phyloP scores from a whole-genome alignment of 2,888 invertebrate species.

The Sminthurides aquaticus region DNA sequence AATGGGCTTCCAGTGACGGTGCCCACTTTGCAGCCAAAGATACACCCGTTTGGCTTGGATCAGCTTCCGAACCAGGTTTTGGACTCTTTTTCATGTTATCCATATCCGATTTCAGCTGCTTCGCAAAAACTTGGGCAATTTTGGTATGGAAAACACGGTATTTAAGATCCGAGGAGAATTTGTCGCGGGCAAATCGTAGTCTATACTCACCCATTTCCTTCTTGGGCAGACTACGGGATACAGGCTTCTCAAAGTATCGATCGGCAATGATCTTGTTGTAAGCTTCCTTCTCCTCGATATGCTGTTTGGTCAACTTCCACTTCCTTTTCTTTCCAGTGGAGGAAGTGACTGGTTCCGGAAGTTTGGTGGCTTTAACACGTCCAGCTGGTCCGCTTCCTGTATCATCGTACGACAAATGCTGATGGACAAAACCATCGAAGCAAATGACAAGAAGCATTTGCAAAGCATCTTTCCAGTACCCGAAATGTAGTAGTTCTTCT shows the following conservation, averaged over 20 bases:
- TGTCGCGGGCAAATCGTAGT: slow-evolving; percentile 22
- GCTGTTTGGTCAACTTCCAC: not conserved
- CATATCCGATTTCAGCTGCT: slow-evolving; percentile 24
- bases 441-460: slow-evolving; percentile 24
- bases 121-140: slow-evolving; percentile 29
- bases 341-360: not conserved
- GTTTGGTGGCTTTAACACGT: not conserved
- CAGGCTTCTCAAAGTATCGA: not conserved
- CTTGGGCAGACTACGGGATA: not conserved
- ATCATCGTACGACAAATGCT: slow-evolving; percentile 21
- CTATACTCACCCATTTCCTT: slow-evolving; percentile 10
- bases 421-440: slow-evolving; percentile 25
- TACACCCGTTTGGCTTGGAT: slow-evolving; percentile 8
- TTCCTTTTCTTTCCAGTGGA: not conserved
- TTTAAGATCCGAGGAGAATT: slow-evolving; percentile 24
- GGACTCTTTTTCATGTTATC: not conserved
- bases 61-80: not conserved
- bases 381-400: slow-evolving; percentile 2
- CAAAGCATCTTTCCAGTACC: slow-evolving; percentile 37
- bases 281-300: slow-evolving; percentile 16
- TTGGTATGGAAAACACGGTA: slow-evolving; percentile 26
- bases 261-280: slow-evolving; percentile 14
- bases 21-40: slow-evolving; percentile 35
- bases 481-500: slow-evolving; percentile 23
- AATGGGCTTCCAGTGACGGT: slow-evolving; percentile 31